phyloP scores from a whole-genome alignment of 2,888 invertebrate species.

The Exocentrus adspersus region DNA sequence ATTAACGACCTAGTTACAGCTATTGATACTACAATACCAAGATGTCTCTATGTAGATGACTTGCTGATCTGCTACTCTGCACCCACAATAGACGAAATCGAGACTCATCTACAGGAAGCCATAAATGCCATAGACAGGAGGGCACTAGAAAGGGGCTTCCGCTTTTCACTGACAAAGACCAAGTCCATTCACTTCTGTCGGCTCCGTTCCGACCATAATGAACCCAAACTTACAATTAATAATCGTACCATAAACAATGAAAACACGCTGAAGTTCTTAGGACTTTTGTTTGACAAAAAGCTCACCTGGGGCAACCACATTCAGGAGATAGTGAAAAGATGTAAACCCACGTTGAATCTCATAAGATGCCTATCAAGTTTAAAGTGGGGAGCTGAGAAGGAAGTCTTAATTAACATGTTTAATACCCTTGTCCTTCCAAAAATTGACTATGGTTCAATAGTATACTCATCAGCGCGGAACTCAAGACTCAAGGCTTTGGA shows the following conservation, averaged over 20 bases:
- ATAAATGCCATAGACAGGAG: background rate
- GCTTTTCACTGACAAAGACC: background rate
- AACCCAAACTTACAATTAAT: background rate
- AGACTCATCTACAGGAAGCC: background rate
- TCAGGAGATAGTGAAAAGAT: background rate
- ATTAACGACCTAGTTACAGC: slow-evolving; percentile 25
- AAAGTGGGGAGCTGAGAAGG: background rate
- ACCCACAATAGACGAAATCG: slow-evolving; percentile 6
- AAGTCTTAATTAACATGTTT: background rate
- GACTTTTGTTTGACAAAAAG: background rate
- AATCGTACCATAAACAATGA: background rate
- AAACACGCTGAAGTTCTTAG: slow-evolving; percentile 8
- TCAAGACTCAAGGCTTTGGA: slow-evolving; percentile 4
- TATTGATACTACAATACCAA: slow-evolving; percentile 1
- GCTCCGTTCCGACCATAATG: background rate
- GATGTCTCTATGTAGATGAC: slow-evolving; percentile 24
- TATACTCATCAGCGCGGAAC: background rate
- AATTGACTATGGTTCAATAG: background rate
- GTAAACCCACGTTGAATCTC: background rate
- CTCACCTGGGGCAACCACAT: background rate
- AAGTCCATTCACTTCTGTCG: slow-evolving; percentile 15
- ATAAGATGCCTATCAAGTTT: background rate
- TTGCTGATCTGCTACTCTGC: slow-evolving; percentile 9
- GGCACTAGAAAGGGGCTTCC: slow-evolving; percentile 8
- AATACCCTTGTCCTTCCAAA: background rate